Evolutionary conservation across 2,797 vertebrate genomes (phyloP).

Genomic region (Spondyliosoma cantharus): DNA sequence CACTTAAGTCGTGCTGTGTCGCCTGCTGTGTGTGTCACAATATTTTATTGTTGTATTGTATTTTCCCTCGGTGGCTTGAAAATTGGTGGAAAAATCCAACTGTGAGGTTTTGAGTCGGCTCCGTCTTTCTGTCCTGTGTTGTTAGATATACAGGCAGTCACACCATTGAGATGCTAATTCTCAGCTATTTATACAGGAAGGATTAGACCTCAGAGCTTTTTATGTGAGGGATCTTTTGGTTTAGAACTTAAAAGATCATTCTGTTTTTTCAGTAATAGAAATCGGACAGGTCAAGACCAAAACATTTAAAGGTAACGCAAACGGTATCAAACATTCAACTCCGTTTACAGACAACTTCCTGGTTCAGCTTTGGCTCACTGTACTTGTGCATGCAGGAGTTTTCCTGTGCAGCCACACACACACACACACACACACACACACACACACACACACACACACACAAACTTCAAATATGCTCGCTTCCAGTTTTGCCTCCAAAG

Average conservation of each 20-base stretch:
- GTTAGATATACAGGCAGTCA: constrained; percentile 5
- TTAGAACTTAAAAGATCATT: background rate
- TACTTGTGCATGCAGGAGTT: background rate
- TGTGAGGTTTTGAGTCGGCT: constrained; percentile 32
- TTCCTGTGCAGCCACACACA: background rate
- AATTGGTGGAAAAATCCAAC: constrained; percentile 35
- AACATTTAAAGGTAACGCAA: background rate
- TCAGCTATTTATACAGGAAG: background rate
- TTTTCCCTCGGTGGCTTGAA: constrained; percentile 12
- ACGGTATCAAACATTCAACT: background rate
- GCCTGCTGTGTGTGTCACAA: constrained; percentile 30
- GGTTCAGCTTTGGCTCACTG: background rate
- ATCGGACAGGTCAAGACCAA: background rate
- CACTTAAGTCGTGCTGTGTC: constrained; percentile 34
- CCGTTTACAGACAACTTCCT: constrained; percentile 20
- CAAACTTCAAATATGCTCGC: background rate
- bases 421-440: no score
- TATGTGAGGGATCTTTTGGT: background rate
- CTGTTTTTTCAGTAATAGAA: background rate
- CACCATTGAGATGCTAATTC: constrained; percentile 27
- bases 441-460: background rate
- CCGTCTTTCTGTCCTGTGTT: constrained; percentile 12
- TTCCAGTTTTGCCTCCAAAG: background rate
- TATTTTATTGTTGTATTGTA: constrained; percentile 31
- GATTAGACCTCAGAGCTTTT: constrained; percentile 16